A percentile compares a stretch with the other conserved stretches of the same genome.
These are phyloP conservation scores for Atopsyche davidsoni DNA, from an alignment of 1,140 invertebrate genomes.

Conservation along the genomic window DNA sequence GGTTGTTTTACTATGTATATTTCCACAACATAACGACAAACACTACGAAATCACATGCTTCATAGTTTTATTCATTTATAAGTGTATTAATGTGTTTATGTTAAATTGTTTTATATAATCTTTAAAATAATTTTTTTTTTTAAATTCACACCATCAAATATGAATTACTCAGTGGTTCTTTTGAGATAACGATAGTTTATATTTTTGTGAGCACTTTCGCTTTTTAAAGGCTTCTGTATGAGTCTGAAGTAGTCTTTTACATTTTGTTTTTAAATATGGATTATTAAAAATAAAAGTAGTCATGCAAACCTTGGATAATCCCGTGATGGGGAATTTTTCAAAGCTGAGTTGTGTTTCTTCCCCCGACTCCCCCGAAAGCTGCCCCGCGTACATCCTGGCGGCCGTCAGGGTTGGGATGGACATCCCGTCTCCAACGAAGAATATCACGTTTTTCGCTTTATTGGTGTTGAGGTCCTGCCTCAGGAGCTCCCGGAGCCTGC, in stretches of 20 bases:
- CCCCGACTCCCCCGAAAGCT: conserved; percentile 51
- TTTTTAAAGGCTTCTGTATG: too few relatives aligned
- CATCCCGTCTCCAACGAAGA: conserved; percentile 80
- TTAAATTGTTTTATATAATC: too few relatives aligned
- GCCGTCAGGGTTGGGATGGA: conserved; percentile 68
- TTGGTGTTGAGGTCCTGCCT: conserved; percentile 50
- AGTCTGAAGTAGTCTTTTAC: too few relatives aligned
- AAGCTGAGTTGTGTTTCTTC: conserved; percentile 66
- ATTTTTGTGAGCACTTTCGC: too few relatives aligned
- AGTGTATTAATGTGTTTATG: too few relatives aligned
- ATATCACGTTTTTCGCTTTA: conserved; percentile 59
- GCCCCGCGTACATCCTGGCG: conserved; percentile 60
- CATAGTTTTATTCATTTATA: too few relatives aligned
- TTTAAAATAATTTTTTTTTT: too few relatives aligned
- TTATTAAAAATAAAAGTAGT: neutral
- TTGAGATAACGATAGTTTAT: neutral
- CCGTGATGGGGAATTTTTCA: conserved; percentile 70
- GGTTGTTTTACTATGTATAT: too few relatives aligned
- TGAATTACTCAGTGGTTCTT: neutral
- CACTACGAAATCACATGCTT: too few relatives aligned
- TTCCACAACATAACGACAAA: too few relatives aligned
- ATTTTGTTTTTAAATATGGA: neutral
- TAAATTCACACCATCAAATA: neutral
- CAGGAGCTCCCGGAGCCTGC: conserved; percentile 35
- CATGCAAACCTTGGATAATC: conserved; percentile 62